Percentiles rank a stretch among this genome's conserved stretches.
Conservation (phyloP, 2,797 vertebrate genomes). For the Eulemur albifrons region DNA sequence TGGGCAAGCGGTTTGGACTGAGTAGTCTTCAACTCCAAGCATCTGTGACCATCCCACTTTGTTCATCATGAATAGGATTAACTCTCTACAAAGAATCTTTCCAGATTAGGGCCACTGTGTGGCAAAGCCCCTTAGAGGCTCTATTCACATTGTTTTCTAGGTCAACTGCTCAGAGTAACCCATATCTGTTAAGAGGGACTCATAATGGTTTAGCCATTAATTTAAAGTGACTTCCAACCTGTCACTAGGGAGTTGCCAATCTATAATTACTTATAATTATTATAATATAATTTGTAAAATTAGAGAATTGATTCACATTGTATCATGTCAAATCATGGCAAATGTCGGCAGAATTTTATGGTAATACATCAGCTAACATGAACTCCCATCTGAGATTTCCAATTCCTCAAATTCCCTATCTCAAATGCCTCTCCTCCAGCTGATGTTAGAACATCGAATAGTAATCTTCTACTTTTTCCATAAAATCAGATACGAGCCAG, state of each 20-base stretch:
- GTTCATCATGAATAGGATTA: neutral
- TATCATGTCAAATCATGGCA: neutral
- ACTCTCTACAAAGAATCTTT: neutral
- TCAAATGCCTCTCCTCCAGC: neutral
- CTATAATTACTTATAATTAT: neutral
- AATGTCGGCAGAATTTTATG: neutral
- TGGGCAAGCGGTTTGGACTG: neutral
- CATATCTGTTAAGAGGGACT: neutral
- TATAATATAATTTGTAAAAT: slow-evolving; percentile 6
- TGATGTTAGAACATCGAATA: slow-evolving; percentile 33
- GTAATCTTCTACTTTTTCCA: neutral
- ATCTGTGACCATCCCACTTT: neutral
- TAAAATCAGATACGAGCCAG: slow-evolving; percentile 22
- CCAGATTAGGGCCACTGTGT: neutral
- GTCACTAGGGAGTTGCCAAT: neutral
- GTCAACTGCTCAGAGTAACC: neutral
- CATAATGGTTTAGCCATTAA: neutral
- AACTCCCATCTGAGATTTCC: neutral
- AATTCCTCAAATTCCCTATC: neutral
- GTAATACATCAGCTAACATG: neutral
- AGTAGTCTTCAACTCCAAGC: neutral
- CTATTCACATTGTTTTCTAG: neutral
- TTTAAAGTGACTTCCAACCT: neutral
- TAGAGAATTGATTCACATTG: neutral
- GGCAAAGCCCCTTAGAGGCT: neutral